phyloP scores from a whole-genome alignment of 2,888 invertebrate genomes.

The Unio delphinus region DNA sequence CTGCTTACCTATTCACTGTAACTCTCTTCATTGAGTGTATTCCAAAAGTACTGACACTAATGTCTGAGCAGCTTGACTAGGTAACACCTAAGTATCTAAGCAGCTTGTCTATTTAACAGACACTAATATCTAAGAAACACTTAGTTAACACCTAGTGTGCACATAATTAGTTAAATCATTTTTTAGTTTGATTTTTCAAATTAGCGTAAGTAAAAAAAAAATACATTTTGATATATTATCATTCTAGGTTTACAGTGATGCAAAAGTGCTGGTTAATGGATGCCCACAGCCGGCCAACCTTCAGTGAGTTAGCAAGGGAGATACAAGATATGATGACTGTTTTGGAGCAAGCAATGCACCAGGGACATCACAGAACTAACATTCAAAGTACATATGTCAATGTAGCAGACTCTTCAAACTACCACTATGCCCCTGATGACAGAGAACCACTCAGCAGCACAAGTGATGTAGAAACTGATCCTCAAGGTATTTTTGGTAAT shows the following conservation, averaged over 20 bases:
- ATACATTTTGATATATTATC: not conserved
- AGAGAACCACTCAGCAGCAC: too few species aligned
- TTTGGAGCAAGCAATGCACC: constrained; percentile 53
- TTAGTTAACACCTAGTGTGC: not conserved
- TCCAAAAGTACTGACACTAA: too few species aligned
- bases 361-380: constrained; percentile 51
- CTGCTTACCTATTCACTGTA: too few species aligned
- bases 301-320: constrained; percentile 46
- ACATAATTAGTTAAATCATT: not conserved
- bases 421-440: constrained; percentile 29
- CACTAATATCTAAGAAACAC: too few species aligned
- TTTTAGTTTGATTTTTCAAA: not conserved
- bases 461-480: too few species aligned
- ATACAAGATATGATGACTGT: constrained; percentile 54
- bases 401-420: constrained; percentile 41
- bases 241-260: constrained; percentile 57
- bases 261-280: constrained; percentile 54
- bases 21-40: too few species aligned
- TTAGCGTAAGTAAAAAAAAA: not conserved
- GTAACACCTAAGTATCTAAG: too few species aligned
- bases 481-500: too few species aligned
- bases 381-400: constrained; percentile 60
- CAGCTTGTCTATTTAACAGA: too few species aligned
- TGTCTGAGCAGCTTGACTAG: too few species aligned
- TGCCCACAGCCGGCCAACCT: constrained; percentile 52